Evolutionary conservation across 2,113 vertebrate genomes (phyloP), one percentile per base, ranked within the genome.

Genomic region (Lycocorax pyrrhopterus): DNA sequence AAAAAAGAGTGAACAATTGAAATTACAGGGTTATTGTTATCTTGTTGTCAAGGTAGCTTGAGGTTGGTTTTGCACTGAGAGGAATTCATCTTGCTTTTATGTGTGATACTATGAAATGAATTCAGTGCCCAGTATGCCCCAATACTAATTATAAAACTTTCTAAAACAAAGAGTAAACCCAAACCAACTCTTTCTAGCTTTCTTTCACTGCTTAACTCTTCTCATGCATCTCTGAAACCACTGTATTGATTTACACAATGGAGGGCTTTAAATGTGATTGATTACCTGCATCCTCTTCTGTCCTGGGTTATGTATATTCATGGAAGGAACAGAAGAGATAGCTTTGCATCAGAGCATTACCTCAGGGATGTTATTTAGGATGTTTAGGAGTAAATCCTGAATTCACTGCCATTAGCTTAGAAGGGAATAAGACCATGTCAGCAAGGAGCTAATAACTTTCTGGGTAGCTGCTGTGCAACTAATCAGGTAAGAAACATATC

Each of bases 11-110:
- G 80, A 96, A 89, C 95, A 78, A 96, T 94, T 97, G 93, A 98
- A 97, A 98, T 98, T 97, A 96, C 94, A 97, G 96, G 67, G 94
- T 97, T 96, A 97, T 98, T 97, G 97, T 90, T 90, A 64, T 59
- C 82, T 72, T 94, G 96, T 94, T 94, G 91, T 95, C 81, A 95
- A 96, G 94, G 97, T 96, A 97, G 97, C 97, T 96, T 72, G 97
- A 96, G 97, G 97, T 96, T 91, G 96, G 96, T 95, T 95, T 97
- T 93, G 83, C 95, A 87, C 85, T 96, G 97, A 95, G 95, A 96
- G 87, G 81, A 97, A 97, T 96, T 95, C 95, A 75, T 93, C 83
- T 91, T 94, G 93, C 96, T 97, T 97, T 98, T 96, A 96, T 96
- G 81, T 97, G 97, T 95, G 92, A 72, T 91, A 87, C 37, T 92